Evolutionary conservation across 1,140 invertebrate species (phyloP).

Genomic region (Drosophila kanapiae): DNA sequence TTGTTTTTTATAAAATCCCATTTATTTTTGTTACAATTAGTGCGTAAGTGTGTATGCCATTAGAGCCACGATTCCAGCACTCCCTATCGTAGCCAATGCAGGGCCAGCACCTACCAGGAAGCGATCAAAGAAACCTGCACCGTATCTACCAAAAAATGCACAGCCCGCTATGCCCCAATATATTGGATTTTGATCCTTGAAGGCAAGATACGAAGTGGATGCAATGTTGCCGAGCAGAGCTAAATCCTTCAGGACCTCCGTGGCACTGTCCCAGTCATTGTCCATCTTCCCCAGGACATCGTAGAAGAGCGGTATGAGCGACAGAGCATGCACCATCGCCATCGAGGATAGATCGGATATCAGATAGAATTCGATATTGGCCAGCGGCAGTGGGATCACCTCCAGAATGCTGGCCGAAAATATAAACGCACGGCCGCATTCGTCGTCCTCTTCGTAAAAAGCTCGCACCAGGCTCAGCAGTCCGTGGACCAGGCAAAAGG

Average conservation of each 20-base stretch:
- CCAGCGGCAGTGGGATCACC: conserved; percentile 48
- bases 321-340: conserved; percentile 53
- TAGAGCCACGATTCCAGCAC: conserved; percentile 44
- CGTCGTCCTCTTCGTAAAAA: conserved; percentile 17
- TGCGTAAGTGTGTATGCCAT: conserved; percentile 54
- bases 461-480: conserved; percentile 40
- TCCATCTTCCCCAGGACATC: conserved; percentile 55
- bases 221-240: conserved; percentile 61
- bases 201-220: conserved; percentile 48
- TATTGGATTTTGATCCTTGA: conserved; percentile 34
- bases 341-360: conserved; percentile 14
- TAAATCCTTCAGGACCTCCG: conserved; percentile 56
- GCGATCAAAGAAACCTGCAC: conserved; percentile 15
- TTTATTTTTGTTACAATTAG: conserved; percentile 5
- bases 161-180: conserved; percentile 31
- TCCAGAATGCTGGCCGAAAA: conserved; percentile 50
- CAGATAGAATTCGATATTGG: conserved; percentile 62
- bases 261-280: conserved; percentile 51
- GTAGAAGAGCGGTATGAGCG: conserved; percentile 63
- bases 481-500: conserved; percentile 63
- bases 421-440: conserved; percentile 24
- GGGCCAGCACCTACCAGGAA: conserved; percentile 7
- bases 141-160: conserved; percentile 47
- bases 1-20: background rate
- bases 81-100: conserved; percentile 25